Evolutionary conservation across 92 coral and sea anemone genomes (phyloP), one percentile per base, ranked within the genome.

Genomic region (Siderastrea siderea): DNA sequence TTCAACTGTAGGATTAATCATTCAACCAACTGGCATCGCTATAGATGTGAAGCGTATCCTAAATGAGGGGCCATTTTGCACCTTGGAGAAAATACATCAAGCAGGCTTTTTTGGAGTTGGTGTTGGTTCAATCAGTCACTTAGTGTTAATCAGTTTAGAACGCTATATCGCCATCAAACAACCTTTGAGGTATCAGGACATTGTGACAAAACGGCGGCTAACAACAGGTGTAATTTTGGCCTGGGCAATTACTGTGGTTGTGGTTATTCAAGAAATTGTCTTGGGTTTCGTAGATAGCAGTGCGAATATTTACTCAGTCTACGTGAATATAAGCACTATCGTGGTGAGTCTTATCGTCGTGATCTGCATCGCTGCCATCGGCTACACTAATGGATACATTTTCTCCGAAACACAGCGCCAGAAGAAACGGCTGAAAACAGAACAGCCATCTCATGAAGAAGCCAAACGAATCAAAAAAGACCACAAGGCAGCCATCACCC

Each of bases 321-420:
- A 8, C 43, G 0, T 52, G 10, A 74, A 50, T 7, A 26, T 26
- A 26, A 26, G 38, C 38, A 26, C 38, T 26, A 26, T 26, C 38
- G 38, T 26, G 38, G 38, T 47, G 38, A 7, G 7, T 14, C 14
- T 46, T 4, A 12, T 46, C 74, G 19, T 47, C 8, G 13, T 8
- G 15, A 2, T 14, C 12, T 46, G 1, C 26, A 49, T 51, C 11
- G 62, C 16, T 51, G 62, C 47, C 10, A 74, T 74, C 61, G 5
- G 16, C 7, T 54, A 47, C 49, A 47, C 63, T 9, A 17, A 75
- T 13, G 58, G 46, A 17, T 75, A 52, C 51, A 75, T 75, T 54
- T 75, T 17, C 63, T 75, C 79, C 2, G 64, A 75, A 75, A 51
- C 79, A 2, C n/a, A 47, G 5, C 79, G 79, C n/a, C 79, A 75